A percentile compares a stretch with the other conserved stretches of the same genome.
These are phyloP conservation scores for Uloborus diversus DNA, from an alignment of 1,140 invertebrate species.

Conservation along the genomic window DNA sequence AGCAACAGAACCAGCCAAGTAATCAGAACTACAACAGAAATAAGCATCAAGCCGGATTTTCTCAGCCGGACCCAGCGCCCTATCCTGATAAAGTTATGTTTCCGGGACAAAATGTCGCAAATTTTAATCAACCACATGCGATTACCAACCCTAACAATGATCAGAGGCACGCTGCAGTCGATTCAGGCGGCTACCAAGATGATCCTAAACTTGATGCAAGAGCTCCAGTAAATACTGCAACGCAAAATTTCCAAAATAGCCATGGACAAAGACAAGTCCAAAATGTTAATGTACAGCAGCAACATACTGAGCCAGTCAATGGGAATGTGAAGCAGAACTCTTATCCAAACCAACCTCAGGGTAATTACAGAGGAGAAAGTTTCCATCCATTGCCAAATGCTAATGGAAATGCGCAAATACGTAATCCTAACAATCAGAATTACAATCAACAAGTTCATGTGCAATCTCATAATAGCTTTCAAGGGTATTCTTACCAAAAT, in stretches of 20 bases:
- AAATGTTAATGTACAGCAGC: background rate
- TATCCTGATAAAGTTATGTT: background rate
- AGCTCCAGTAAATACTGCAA: background rate
- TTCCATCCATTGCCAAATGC: constrained; percentile 13
- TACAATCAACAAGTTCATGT: background rate
- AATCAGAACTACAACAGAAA: background rate
- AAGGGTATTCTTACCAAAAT: too few species aligned
- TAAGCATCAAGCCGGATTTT: constrained; percentile 1
- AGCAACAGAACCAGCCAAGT: too few species aligned
- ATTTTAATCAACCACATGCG: background rate
- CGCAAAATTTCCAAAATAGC: constrained; percentile 8
- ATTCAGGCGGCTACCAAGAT: background rate
- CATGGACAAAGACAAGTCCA: background rate
- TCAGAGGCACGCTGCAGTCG: background rate
- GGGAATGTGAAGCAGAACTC: background rate
- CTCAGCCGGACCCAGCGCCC: constrained; percentile 10
- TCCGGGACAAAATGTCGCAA: background rate
- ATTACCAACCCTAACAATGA: background rate
- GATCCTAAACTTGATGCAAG: constrained; percentile 7
- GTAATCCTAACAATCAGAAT: background rate
- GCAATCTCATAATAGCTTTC: too few species aligned
- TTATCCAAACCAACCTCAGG: constrained; percentile 14
- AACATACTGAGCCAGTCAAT: constrained; percentile 8
- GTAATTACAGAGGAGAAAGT: constrained; percentile 17
- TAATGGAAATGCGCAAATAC: constrained; percentile 6